These are phyloP conservation scores for Larimichthys crocea DNA, from an alignment of 2,113 vertebrate species.

Conservation along the genomic window DNA sequence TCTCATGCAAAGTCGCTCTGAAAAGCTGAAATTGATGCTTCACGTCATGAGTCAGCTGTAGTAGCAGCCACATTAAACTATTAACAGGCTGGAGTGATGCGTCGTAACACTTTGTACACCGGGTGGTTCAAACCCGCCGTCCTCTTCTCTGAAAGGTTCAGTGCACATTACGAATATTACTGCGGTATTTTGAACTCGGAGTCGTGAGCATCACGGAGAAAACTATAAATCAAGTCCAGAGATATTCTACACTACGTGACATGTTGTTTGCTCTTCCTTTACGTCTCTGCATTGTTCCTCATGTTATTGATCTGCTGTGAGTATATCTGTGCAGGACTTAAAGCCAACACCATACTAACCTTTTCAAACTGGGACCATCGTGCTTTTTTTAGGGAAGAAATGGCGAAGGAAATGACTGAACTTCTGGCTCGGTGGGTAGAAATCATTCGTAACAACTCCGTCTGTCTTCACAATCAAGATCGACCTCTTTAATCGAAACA, in stretches of 20 bases:
- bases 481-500: neutral
- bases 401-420: conserved; percentile 96
- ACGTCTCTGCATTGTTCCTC: neutral
- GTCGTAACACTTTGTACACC: neutral
- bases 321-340: neutral
- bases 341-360: neutral
- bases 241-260: no score
- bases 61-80: conserved; percentile 1
- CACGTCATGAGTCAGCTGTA: conserved; percentile 23
- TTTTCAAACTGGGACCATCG: conserved; percentile 14
- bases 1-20: conserved; percentile 10
- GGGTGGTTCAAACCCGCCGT: neutral
- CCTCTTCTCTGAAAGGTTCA: neutral
- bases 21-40: conserved; percentile 35
- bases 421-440: conserved; percentile 94
- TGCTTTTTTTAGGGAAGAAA: conserved; percentile 93
- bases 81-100: neutral
- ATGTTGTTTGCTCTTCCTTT: no score
- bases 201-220: no score
- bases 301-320: neutral
- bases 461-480: neutral
- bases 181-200: neutral
- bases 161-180: no score
- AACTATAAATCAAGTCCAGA: no score
- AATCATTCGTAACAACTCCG: neutral